Evolutionary conservation across 2,113 vertebrate genomes (phyloP).

Genomic region (Cariama cristata): DNA sequence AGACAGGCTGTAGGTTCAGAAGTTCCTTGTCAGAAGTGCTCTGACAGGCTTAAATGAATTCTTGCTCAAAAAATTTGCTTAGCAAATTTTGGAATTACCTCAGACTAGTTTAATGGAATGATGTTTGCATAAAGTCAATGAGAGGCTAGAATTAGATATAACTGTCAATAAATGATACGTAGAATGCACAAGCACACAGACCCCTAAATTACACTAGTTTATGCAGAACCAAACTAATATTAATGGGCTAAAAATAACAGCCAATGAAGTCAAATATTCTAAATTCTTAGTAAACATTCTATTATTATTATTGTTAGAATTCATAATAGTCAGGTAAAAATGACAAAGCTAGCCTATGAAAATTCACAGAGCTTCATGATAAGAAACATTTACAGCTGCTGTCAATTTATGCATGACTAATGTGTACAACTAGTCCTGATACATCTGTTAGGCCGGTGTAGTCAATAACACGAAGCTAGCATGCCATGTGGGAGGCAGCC

Average conservation of each 20-base stretch:
- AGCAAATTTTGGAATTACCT: background rate
- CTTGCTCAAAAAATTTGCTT: background rate
- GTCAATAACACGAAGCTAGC: accelerated
- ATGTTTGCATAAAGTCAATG: background rate
- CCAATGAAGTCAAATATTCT: background rate
- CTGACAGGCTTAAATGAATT: background rate
- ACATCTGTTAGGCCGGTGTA: background rate
- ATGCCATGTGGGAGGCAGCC: background rate
- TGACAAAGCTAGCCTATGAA: background rate
- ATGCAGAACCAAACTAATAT: background rate
- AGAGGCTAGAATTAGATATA: background rate
- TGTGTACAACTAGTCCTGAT: background rate
- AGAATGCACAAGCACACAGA: background rate
- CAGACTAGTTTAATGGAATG: background rate
- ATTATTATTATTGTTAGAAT: background rate
- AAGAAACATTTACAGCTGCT: background rate
- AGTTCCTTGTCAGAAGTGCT: background rate
- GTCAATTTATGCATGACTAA: background rate
- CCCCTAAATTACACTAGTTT: background rate
- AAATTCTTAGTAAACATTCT: background rate
- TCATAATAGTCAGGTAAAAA: background rate
- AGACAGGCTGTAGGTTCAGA: background rate
- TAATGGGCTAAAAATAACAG: background rate
- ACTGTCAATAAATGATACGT: background rate
- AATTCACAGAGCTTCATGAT: background rate